A percentile compares a stretch with the other conserved stretches of the same genome.
These are phyloP conservation scores for Perccottus glenii DNA, from an alignment of 2,113 vertebrate genomes.

Conservation along the genomic window DNA sequence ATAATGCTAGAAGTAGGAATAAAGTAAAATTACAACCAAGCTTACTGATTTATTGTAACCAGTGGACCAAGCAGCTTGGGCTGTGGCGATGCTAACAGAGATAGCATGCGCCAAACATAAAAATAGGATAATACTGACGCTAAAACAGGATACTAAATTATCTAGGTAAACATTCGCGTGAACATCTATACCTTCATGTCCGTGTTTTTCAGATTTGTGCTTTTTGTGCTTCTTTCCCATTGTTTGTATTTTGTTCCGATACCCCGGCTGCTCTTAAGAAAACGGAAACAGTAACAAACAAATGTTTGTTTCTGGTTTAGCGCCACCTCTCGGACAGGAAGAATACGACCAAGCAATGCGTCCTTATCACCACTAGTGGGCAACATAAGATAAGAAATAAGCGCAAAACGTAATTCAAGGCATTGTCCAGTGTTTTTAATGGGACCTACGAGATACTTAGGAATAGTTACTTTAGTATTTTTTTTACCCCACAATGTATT, in stretches of 20 bases:
- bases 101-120: background rate
- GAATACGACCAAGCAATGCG: accelerated
- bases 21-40: no score
- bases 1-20: background rate
- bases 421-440: no score
- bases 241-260: conserved; percentile 59
- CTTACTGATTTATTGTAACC: background rate
- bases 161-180: background rate
- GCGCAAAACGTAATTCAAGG: background rate
- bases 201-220: conserved; percentile 91
- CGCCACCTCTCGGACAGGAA: conserved; percentile 37
- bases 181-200: conserved; percentile 82
- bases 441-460: no score
- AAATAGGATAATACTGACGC: accelerated
- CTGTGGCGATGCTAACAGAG: background rate
- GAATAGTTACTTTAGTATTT: no score
- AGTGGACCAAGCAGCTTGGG: background rate
- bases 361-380: conserved; percentile 30
- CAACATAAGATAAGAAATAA: conserved; percentile 10
- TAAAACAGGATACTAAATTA: background rate
- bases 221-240: conserved; percentile 98
- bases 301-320: accelerated
- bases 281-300: conserved; percentile 18
- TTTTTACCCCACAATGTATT: no score
- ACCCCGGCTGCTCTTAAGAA: background rate